These are phyloP conservation scores for Agelastica alni DNA, from an alignment of 2,888 invertebrate genomes.

Conservation along the genomic window DNA sequence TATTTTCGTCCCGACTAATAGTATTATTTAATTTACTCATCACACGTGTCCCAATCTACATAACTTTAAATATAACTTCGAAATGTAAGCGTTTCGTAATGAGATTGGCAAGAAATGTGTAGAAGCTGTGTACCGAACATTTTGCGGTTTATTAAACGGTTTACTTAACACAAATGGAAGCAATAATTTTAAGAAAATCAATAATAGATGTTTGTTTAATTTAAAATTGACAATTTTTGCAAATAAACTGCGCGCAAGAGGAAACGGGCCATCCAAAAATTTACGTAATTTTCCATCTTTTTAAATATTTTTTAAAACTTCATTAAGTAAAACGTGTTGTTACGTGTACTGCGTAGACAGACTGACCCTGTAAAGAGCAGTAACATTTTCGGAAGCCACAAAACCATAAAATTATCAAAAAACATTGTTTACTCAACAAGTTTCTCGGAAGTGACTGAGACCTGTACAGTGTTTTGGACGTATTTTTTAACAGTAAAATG, in stretches of 20 bases:
- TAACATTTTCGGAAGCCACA: too few species aligned
- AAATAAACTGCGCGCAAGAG: too few species aligned
- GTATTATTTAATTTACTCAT: slow-evolving; percentile 7
- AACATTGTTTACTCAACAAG: too few species aligned
- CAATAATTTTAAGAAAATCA: not conserved
- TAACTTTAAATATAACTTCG: not conserved
- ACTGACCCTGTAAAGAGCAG: too few species aligned
- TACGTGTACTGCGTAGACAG: too few species aligned
- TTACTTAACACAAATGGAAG: not conserved
- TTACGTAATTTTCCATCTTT: too few species aligned
- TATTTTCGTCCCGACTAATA: slow-evolving; percentile 6
- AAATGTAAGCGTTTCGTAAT: not conserved
- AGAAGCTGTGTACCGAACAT: not conserved
- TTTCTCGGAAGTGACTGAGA: too few species aligned
- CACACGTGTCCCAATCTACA: slow-evolving; percentile 11
- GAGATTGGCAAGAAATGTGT: slow-evolving; percentile 4
- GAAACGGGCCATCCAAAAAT: too few species aligned
- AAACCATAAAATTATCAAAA: too few species aligned
- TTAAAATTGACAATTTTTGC: not conserved
- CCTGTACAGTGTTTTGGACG: too few species aligned
- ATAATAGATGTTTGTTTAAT: not conserved
- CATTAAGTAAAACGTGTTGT: not conserved
- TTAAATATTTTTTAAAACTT: not conserved
- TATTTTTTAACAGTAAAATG: too few species aligned
- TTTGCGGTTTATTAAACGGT: not conserved